Conservation (phyloP, 35 echinoderm and acorn worm species). For the Ophioderma brevispina region DNA sequence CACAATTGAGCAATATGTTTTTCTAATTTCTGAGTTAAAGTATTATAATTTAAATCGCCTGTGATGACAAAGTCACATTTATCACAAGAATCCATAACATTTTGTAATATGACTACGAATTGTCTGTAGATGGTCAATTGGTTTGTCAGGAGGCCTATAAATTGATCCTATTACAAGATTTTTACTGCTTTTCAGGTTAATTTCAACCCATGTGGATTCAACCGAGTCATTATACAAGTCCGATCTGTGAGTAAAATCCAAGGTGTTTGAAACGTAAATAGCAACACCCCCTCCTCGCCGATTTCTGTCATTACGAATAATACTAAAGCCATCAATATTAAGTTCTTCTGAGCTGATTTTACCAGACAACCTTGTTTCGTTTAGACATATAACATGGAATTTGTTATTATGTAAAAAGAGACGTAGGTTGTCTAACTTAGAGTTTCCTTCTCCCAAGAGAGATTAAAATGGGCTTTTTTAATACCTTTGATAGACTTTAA, state of each 20-base stretch:
- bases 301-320: constrained; percentile 18
- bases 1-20: background rate
- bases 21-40: background rate
- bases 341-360: constrained; percentile 16
- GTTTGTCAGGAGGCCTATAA: background rate
- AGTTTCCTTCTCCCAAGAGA: background rate
- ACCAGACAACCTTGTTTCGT: constrained; percentile 6
- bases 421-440: background rate
- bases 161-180: constrained; percentile 4
- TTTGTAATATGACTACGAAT: background rate
- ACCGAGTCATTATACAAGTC: background rate
- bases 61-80: background rate
- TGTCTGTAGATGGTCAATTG: background rate
- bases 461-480: constrained; percentile 4
- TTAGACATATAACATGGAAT: constrained; percentile 21
- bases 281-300: constrained; percentile 5
- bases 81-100: background rate
- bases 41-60: constrained; percentile 14
- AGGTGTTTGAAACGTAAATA: background rate
- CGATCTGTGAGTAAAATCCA: background rate
- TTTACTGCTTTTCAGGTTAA: background rate
- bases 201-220: background rate
- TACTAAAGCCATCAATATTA: background rate
- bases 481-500: background rate
- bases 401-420: background rate